phyloP scores from a whole-genome alignment of 2,888 invertebrate species.

The Cheiracanthium punctorium region DNA sequence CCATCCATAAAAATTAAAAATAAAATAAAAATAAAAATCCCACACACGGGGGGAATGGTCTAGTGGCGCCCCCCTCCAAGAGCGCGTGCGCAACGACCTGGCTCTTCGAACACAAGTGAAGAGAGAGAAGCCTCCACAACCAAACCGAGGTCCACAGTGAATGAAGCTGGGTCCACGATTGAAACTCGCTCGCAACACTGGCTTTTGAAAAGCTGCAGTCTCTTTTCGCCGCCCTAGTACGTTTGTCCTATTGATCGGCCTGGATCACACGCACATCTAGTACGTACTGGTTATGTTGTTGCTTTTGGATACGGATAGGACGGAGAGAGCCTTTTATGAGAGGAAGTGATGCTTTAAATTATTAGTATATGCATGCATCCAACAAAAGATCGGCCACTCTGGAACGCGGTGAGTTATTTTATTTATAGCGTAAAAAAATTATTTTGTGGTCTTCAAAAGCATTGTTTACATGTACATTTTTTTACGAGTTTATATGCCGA shows the following conservation, averaged over 20 bases:
- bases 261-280: slow-evolving; percentile 18
- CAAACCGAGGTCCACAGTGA: slow-evolving; percentile 12
- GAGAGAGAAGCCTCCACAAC: slow-evolving; percentile 1
- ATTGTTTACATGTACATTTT: too few species aligned
- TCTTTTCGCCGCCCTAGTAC: slow-evolving; percentile 47
- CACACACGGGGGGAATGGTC: not conserved
- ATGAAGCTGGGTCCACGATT: not conserved
- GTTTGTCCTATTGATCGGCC: slow-evolving; percentile 63
- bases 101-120: slow-evolving; percentile 30
- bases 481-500: too few species aligned
- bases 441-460: too few species aligned
- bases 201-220: slow-evolving; percentile 36
- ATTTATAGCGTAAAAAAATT: too few species aligned
- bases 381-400: not conserved
- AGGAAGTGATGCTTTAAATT: not conserved
- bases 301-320: slow-evolving; percentile 37
- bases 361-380: not conserved
- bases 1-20: slow-evolving; percentile 30
- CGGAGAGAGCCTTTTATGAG: not conserved
- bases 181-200: slow-evolving; percentile 20
- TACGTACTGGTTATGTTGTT: slow-evolving; percentile 41
- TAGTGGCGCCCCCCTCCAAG: not conserved
- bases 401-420: not conserved
- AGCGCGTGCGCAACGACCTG: slow-evolving; percentile 63
- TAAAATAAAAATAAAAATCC: slow-evolving; percentile 33